phyloP scores from a whole-genome alignment of 1,140 invertebrate genomes.

The Matsumurasca onukii region DNA sequence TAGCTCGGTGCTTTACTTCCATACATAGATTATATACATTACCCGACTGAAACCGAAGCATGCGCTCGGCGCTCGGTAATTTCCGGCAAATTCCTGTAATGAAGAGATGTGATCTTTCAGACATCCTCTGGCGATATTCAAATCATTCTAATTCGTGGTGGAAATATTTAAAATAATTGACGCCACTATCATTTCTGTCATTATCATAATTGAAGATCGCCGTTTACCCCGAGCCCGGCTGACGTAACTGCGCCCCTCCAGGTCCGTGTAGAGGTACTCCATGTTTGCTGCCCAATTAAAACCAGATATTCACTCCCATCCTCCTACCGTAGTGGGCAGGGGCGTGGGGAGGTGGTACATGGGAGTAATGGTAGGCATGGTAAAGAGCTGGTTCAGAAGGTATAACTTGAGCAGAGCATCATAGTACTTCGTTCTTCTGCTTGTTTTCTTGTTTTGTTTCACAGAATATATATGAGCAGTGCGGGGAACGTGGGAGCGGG shows the following conservation, averaged over 20 bases:
- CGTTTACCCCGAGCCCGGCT: neutral
- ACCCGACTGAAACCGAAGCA: neutral
- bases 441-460: no score
- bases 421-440: no score
- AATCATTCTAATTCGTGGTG: conserved; percentile 31
- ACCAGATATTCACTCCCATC: neutral
- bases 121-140: conserved; percentile 24
- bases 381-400: no score
- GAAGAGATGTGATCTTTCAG: conserved; percentile 28
- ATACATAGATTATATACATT: conserved; percentile 13
- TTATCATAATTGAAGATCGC: conserved; percentile 24
- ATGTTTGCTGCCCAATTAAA: conserved; percentile 22
- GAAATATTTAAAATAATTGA: conserved; percentile 32
- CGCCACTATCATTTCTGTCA: conserved; percentile 27
- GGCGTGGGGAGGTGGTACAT: no score
- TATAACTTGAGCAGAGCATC: no score
- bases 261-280: neutral
- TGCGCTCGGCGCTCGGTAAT: neutral
- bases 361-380: no score
- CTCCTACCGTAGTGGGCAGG: neutral
- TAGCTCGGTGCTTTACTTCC: conserved; percentile 8
- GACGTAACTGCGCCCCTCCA: conserved; percentile 2
- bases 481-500: no score
- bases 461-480: no score
- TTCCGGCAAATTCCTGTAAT: conserved; percentile 29